Percentiles rank a stretch among this genome's conserved stretches.
Evolutionary conservation across 2,888 invertebrate genomes (phyloP).

Genomic region (Scaptomyza caliginosa): DNA sequence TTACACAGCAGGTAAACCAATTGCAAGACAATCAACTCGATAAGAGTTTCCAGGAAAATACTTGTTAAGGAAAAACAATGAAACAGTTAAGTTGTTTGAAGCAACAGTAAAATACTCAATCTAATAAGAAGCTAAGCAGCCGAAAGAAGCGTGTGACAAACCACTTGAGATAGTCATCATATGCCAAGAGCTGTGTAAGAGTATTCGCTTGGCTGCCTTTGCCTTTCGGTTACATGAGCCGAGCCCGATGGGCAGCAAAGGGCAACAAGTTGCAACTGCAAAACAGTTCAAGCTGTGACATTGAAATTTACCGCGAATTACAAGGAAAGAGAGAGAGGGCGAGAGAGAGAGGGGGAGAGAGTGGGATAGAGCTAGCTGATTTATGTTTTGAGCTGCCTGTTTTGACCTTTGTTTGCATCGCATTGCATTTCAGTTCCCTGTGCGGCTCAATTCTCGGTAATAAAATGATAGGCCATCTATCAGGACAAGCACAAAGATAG

Average conservation of each 20-base stretch:
- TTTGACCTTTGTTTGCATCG: conserved; percentile 62
- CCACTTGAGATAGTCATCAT: conserved; percentile 20
- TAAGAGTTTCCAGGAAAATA: neutral
- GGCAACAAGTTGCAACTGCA: conserved; percentile 42
- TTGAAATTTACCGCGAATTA: conserved; percentile 35
- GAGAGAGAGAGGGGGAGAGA: neutral
- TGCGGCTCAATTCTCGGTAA: conserved; percentile 40
- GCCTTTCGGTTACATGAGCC: conserved; percentile 13
- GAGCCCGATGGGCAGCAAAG: conserved; percentile 26
- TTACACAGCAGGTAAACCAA: neutral
- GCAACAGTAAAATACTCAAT: neutral
- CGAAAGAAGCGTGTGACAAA: conserved; percentile 10
- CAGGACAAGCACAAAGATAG: conserved; percentile 41
- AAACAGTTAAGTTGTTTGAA: too few species aligned
- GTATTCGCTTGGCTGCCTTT: neutral
- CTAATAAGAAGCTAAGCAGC: neutral
- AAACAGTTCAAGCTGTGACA: conserved; percentile 31
- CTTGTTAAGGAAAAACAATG: too few species aligned
- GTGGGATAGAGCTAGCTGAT: conserved; percentile 34
- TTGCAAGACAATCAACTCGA: neutral
- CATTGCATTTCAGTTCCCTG: conserved; percentile 61
- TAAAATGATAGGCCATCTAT: conserved; percentile 57
- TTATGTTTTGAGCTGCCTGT: conserved; percentile 37
- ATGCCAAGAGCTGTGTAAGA: neutral
- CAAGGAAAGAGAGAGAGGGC: neutral